Evolutionary conservation across 2,888 invertebrate species (phyloP), one percentile per base, ranked within the genome.

Genomic region (Phania funesta): DNA sequence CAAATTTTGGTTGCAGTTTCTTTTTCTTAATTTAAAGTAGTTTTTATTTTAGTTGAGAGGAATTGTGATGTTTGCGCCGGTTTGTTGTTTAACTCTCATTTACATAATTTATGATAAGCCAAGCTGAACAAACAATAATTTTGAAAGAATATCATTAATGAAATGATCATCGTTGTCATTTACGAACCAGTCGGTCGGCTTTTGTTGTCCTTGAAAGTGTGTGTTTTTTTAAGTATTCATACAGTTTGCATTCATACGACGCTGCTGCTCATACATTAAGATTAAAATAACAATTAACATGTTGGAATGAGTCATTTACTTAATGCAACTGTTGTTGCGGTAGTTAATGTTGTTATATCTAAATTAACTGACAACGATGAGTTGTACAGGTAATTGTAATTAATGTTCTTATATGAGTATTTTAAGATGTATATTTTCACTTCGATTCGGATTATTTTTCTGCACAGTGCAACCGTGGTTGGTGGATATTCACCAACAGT

Each of bases 21-120:
- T 64, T 38, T 54, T 60, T 44, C 60, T 35, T 35, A 70, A 46
- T 65, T 74, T 62, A 75, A 74, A 75, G 79, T 44, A 32, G 64
- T 75, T 70, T 71, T 70, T 70, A 46, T 74, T 71, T 74, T 46
- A 32, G 85, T 86, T 84, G 38, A 44, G 58, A 62, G 41, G 74
- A 22, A 32, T 71, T 65, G 38, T 83, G 26, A 13, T 52, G 41
- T 67, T 65, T 48, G 26, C 18, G 44, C 13, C 87, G 85, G 86
- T 86, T 87, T 67, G 38, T 60, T 81, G 74, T 82, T 82, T 38
- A 62, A 26, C 32, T 64, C 80, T 80, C 88, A 89, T 89, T 89
- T 88, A 89, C 90, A 89, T 89, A 89, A 89, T 89, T 89, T 89
- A 89, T 88, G 89, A 88, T 88, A 89, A 88, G 89, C 88, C 87